Evolutionary conservation across 1,140 invertebrate genomes (phyloP), one percentile per base, ranked within the genome.

Genomic region (Calephelis nemesis): DNA sequence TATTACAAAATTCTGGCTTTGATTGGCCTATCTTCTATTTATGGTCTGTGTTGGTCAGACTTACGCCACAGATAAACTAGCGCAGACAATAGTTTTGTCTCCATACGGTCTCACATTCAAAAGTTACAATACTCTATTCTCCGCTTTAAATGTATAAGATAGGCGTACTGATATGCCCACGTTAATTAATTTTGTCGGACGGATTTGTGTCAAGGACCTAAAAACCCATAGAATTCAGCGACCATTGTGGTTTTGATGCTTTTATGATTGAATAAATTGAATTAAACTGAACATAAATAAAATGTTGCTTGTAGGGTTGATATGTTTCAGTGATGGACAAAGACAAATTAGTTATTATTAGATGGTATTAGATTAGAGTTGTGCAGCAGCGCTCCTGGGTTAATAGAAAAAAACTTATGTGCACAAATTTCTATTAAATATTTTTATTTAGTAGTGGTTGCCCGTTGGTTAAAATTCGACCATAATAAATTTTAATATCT

Each of bases 151-250:
- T 15, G 52, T 11, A 54, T 54, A 54, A 54, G 52, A 54, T 54
- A 54, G 52, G 15, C 52, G 52, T 15, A 58, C 52, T 58, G 52
- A 58, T 58, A 58, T 58, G 52, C 52, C 52, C 19, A 58, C 52
- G 52, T 58, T 58, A 58, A 58, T 58, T 58, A 58, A 58, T 58
- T 58, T 58, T 58, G 39, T 58, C 52, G 19, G 52, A 58, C 52
- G 15, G 15, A 58, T 58, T 58, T 58, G 52, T 58, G 52, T 58
- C 52, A 58, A 58, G 52, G 52, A 58, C 19, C 30, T 58, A 58
- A 58, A 58, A 58, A 58, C 52, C 52, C 52, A 58, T 58, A 54
- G 50, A 54, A 54, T 54, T 54, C 50, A 30, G 8, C 13, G 1
- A 13, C 15, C 15, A 54, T 58, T 58, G 52, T 58, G 7, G 52